Conservation (phyloP, 2,888 invertebrate species). For the Eupithecia inturbata region DNA sequence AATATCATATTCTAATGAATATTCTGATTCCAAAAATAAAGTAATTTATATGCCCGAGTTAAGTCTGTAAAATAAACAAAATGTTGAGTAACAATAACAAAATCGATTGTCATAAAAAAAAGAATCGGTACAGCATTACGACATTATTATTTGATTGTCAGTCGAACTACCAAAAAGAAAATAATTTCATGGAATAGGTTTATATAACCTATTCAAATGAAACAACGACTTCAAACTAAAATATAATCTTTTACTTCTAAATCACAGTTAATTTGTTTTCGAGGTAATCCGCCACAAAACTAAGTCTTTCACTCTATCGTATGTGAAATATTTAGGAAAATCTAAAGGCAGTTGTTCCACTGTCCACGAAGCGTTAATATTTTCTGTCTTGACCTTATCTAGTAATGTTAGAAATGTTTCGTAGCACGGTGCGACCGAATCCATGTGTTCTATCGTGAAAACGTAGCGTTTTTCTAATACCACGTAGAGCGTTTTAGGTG, state of each 20-base stretch:
- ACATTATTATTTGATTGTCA: no score
- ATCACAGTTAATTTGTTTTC: constrained; percentile 59
- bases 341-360: constrained; percentile 86
- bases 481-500: constrained; percentile 87
- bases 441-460: constrained; percentile 91
- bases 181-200: no score
- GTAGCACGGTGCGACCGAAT: constrained; percentile 93
- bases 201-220: constrained; percentile 15
- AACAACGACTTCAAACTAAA: constrained; percentile 31
- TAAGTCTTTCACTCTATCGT: constrained; percentile 90
- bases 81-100: no score
- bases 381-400: constrained; percentile 76
- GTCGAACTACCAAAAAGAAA: no score
- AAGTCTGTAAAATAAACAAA: no score
- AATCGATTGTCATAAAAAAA: no score
- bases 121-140: no score
- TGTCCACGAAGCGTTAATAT: constrained; percentile 78
- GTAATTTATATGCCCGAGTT: no score
- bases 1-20: no score
- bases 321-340: constrained; percentile 92
- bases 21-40: no score
- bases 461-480: constrained; percentile 94
- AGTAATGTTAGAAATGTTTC: constrained; percentile 90
- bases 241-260: constrained; percentile 44
- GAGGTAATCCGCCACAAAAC: constrained; percentile 88